phyloP scores from a whole-genome alignment of 2,113 vertebrate genomes.

The Xiphorhynchus elegans region DNA sequence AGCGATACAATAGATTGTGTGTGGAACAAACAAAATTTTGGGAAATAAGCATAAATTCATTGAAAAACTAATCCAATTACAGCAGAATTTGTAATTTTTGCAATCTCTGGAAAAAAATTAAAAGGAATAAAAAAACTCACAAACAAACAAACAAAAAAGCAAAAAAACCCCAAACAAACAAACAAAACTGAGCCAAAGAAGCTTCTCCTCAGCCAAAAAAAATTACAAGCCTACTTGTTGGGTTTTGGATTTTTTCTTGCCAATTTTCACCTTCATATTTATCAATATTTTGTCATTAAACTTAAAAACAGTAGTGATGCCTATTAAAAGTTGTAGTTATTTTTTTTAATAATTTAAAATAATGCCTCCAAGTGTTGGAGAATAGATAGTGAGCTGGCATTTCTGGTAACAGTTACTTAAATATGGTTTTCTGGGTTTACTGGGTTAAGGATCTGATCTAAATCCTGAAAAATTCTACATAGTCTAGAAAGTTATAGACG shows the following conservation, averaged over 20 bases:
- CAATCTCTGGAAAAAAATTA: neutral
- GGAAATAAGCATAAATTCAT: neutral
- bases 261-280: neutral
- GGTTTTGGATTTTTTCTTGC: neutral
- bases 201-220: neutral
- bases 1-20: neutral
- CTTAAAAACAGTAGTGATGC: neutral
- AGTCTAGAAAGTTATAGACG: neutral
- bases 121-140: too few species aligned
- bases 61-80: neutral
- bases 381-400: neutral
- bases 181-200: neutral
- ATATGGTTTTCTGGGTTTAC: neutral
- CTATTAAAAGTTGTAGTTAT: neutral
- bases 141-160: too few species aligned
- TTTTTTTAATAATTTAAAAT: neutral
- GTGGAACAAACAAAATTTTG: neutral
- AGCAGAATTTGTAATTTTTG: neutral
- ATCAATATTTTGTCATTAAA: neutral
- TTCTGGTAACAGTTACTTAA: neutral
- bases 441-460: neutral
- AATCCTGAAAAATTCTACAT: neutral
- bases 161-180: neutral
- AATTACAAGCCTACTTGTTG: neutral
- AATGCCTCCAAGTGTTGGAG: neutral